Percentiles rank a stretch among this genome's conserved stretches.
Conservation (phyloP, 2,888 invertebrate species). For the Mythimna lalbum region DNA sequence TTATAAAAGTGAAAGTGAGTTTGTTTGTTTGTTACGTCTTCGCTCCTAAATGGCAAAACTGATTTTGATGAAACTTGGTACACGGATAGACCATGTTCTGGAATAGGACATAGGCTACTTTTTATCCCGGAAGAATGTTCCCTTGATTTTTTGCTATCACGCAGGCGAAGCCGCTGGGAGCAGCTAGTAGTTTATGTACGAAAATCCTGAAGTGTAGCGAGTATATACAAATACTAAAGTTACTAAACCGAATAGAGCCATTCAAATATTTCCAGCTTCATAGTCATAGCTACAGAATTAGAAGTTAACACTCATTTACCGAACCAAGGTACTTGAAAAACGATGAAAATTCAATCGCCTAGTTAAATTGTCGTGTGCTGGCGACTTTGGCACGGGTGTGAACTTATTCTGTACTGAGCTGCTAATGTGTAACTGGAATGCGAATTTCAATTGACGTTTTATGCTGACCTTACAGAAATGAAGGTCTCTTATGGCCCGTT, state of each 20-base stretch:
- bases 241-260: background rate
- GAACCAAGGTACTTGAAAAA: slow-evolving; percentile 23
- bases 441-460: slow-evolving; percentile 17
- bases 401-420: slow-evolving; percentile 1
- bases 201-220: too few species aligned
- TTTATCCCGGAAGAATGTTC: too few species aligned
- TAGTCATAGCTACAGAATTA: slow-evolving; percentile 38
- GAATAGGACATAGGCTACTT: too few species aligned
- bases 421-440: slow-evolving; percentile 4
- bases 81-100: too few species aligned
- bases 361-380: slow-evolving; percentile 14
- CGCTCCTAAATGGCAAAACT: too few species aligned
- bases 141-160: too few species aligned
- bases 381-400: slow-evolving; percentile 37
- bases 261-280: slow-evolving; percentile 35
- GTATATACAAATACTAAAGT: background rate
- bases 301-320: slow-evolving; percentile 31
- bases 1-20: too few species aligned
- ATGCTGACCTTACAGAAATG: slow-evolving; percentile 1
- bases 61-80: too few species aligned
- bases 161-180: too few species aligned
- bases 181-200: too few species aligned
- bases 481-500: background rate
- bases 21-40: too few species aligned
- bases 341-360: slow-evolving; percentile 30